Evolutionary conservation across 2,888 invertebrate genomes (phyloP), one percentile per base, ranked within the genome.

Genomic region (Isotomurus palustris): DNA sequence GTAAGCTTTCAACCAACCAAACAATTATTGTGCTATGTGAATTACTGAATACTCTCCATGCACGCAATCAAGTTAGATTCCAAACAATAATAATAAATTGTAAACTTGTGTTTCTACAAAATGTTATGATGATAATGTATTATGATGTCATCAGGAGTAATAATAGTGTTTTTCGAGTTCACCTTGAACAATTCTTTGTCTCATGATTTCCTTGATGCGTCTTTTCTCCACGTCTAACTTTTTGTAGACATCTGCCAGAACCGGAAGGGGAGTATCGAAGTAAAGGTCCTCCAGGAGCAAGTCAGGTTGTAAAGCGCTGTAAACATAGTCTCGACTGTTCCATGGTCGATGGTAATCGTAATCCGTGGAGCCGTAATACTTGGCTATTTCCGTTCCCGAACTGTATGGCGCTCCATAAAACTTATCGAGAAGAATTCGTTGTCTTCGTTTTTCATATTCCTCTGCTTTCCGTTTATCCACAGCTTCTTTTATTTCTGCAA

Each of bases 311-410:
- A 68, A 41, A 6, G 67, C 64, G 52, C 58, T 52, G n/a, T 63
- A 63, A 12, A 69, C 69, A 43, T 69, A 69, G 2, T 69, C 69
- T 35, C 64, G 38, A 38, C 64, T 64, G 36, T 68, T 66, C 68
- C 70, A 70, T 17, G 50, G 50, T 17, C 36, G 36, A 8, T 22
- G 21, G 6, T 22, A 43, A 40, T 17, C n/a, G 43, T n/a, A n/a
- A n/a, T n/a, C n/a, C n/a, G n/a, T n/a, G n/a, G n/a, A n/a, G n/a
- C n/a, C n/a, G n/a, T n/a, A n/a, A n/a, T n/a, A n/a, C n/a, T n/a
- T n/a, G n/a, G n/a, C n/a, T n/a, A n/a, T n/a, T n/a, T n/a, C n/a
- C n/a, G n/a, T n/a, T n/a, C n/a, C n/a, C n/a, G n/a, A n/a, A n/a
- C n/a, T n/a, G n/a, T n/a, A 38, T 19, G 14, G 38, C 3, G 32